phyloP scores from a whole-genome alignment of 2,888 invertebrate genomes.

The Heliconius ismenius region DNA sequence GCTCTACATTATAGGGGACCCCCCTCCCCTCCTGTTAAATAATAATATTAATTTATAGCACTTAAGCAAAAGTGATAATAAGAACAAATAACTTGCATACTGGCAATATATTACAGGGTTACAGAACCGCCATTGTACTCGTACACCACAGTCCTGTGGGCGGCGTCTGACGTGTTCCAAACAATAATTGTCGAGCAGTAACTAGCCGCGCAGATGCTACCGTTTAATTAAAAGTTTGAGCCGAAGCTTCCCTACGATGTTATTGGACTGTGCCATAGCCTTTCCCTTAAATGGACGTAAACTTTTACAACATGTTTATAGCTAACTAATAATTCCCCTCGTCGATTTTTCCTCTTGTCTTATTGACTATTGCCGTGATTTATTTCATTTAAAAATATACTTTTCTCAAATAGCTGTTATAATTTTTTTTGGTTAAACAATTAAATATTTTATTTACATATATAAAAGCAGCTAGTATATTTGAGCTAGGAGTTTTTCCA shows the following conservation, averaged over 20 bases:
- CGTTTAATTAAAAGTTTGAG: conserved; percentile 79
- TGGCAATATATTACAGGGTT: not conserved
- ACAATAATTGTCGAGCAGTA: conserved; percentile 70
- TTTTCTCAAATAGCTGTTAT: no score
- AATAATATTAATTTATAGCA: not conserved
- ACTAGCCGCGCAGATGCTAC: conserved; percentile 70
- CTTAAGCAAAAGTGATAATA: not conserved
- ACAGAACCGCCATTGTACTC: not conserved
- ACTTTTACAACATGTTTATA: conserved; percentile 48
- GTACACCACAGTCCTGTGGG: not conserved
- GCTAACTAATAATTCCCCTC: conserved; percentile 21
- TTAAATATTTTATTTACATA: no score
- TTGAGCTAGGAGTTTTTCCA: no score
- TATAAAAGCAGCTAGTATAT: no score
- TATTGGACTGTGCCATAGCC: conserved; percentile 64
- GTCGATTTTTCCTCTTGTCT: not conserved
- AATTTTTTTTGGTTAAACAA: no score
- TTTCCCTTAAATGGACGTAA: conserved; percentile 59
- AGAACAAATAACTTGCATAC: not conserved
- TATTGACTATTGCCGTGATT: not conserved
- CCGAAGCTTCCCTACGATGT: conserved; percentile 69
- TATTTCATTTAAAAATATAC: not conserved
- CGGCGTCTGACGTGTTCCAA: conserved; percentile 11
- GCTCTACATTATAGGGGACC: no score
- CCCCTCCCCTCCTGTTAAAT: no score